A percentile compares a stretch with the other conserved stretches of the same genome.
Conservation (phyloP, 1,140 invertebrate species). For the Philaenus spumarius region DNA sequence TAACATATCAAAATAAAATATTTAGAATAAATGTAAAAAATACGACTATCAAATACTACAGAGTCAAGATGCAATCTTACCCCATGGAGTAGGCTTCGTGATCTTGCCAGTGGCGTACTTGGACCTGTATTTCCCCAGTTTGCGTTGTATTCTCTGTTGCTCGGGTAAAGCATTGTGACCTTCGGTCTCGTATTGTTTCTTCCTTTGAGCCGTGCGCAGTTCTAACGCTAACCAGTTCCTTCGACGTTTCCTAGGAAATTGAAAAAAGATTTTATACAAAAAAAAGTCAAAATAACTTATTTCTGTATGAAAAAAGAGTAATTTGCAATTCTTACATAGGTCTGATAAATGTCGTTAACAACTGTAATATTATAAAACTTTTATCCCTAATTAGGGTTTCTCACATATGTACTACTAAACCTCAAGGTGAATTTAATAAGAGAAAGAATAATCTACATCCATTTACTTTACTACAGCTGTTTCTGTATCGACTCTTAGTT, state of each 20-base stretch:
- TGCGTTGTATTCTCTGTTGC: conserved; percentile 63
- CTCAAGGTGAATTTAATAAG: too few species aligned
- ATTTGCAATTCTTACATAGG: too few species aligned
- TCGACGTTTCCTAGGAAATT: conserved; percentile 54
- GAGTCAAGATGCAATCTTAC: conserved; percentile 42
- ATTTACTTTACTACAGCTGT: too few species aligned
- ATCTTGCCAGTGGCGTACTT: conserved; percentile 70
- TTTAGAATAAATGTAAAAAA: background rate
- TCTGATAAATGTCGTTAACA: too few species aligned
- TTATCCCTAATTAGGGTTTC: too few species aligned
- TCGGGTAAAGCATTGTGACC: conserved; percentile 35
- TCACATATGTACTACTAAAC: too few species aligned
- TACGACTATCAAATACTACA: conserved; percentile 4
- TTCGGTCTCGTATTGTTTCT: conserved; percentile 46
- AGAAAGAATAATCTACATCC: too few species aligned
- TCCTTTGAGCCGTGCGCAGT: conserved; percentile 60
- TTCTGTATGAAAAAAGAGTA: too few species aligned
- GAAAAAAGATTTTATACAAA: too few species aligned
- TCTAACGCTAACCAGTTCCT: conserved; percentile 86
- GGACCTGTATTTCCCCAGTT: conserved; percentile 65
- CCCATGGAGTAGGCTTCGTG: conserved; percentile 74
- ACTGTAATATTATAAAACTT: too few species aligned
- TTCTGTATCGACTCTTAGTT: too few species aligned
- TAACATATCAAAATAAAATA: conserved; percentile 31
- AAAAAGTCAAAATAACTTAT: too few species aligned